A percentile compares a stretch with the other conserved stretches of the same genome.
These are phyloP conservation scores for Aurelia sp. DNA, from an alignment of 30 jellyfish, hydroid and myxozoan species.

Conservation along the genomic window DNA sequence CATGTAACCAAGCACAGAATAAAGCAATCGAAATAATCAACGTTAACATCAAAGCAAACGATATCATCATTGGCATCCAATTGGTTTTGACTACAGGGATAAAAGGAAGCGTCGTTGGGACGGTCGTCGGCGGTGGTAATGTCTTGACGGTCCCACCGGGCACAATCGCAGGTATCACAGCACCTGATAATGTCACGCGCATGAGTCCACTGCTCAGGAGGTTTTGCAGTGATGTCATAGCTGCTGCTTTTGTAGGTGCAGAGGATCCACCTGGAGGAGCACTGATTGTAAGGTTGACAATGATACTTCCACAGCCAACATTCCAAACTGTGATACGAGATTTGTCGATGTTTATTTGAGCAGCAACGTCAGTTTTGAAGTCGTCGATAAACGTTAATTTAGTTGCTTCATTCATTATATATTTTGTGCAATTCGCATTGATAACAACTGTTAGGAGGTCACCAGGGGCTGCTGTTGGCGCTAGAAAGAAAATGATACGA, in stretches of 20 bases:
- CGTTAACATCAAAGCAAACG: slow-evolving; percentile 16
- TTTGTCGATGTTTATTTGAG: slow-evolving; percentile 14
- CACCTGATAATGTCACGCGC: slow-evolving; percentile 41
- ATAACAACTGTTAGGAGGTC: slow-evolving; percentile 48
- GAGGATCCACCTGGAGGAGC: slow-evolving; percentile 6
- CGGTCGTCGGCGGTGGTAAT: slow-evolving; percentile 29
- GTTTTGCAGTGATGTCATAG: slow-evolving; percentile 18
- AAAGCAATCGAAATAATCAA: slow-evolving; percentile 18
- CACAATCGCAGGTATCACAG: slow-evolving; percentile 40
- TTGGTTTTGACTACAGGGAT: slow-evolving; percentile 56
- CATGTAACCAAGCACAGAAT: slow-evolving; percentile 60
- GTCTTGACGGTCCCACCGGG: slow-evolving; percentile 57
- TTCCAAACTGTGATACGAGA: slow-evolving; percentile 27
- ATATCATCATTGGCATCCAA: slow-evolving; percentile 72
- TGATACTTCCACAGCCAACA: slow-evolving; percentile 54
- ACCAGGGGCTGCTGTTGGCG: slow-evolving; percentile 36
- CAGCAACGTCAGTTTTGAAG: slow-evolving; percentile 5
- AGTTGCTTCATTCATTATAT: not conserved
- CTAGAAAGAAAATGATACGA: not conserved
- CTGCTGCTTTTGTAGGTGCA: slow-evolving; percentile 52
- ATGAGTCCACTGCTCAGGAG: slow-evolving; percentile 42
- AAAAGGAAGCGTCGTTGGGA: slow-evolving; percentile 22
- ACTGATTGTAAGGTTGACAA: slow-evolving; percentile 41
- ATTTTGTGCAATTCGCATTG: slow-evolving; percentile 51
- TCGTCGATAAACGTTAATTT: slow-evolving; percentile 2